Percentiles rank a stretch among this genome's conserved stretches.
These are phyloP conservation scores for Drosophila sordidula DNA, from an alignment of 2,888 invertebrate species.

Conservation along the genomic window DNA sequence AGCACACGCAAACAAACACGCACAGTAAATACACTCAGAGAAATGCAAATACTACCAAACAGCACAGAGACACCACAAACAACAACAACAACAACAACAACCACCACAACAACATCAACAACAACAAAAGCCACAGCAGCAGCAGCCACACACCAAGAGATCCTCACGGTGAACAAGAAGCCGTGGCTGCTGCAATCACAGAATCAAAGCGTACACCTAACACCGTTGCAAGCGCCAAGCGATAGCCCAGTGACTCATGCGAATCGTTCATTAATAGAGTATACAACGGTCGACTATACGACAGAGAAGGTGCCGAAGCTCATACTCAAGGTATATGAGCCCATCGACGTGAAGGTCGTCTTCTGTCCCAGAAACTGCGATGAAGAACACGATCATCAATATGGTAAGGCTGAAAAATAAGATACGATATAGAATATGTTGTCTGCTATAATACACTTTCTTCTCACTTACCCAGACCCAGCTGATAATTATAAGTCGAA, in stretches of 20 bases:
- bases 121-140: constrained; percentile 12
- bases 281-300: constrained; percentile 23
- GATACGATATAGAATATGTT: neutral
- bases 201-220: constrained; percentile 56
- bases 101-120: constrained; percentile 16
- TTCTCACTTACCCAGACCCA: constrained; percentile 54
- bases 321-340: constrained; percentile 73
- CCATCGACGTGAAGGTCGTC: constrained; percentile 77
- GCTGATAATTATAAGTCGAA: constrained; percentile 63
- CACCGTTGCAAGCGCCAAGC: constrained; percentile 44
- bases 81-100: constrained; percentile 9
- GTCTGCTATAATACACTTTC: neutral
- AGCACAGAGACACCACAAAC: constrained; percentile 9
- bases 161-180: constrained; percentile 53
- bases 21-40: constrained; percentile 11
- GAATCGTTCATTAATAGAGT: constrained; percentile 59
- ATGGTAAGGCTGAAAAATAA: constrained; percentile 53
- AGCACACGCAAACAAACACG: constrained; percentile 17
- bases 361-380: constrained; percentile 75
- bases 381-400: constrained; percentile 74
- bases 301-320: constrained; percentile 72
- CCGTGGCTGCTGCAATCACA: constrained; percentile 61
- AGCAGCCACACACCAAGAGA: constrained; percentile 34
- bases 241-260: constrained; percentile 71
- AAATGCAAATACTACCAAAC: constrained; percentile 13